phyloP scores from a whole-genome alignment of 2,113 vertebrate genomes.

The Dipodomys merriami region DNA sequence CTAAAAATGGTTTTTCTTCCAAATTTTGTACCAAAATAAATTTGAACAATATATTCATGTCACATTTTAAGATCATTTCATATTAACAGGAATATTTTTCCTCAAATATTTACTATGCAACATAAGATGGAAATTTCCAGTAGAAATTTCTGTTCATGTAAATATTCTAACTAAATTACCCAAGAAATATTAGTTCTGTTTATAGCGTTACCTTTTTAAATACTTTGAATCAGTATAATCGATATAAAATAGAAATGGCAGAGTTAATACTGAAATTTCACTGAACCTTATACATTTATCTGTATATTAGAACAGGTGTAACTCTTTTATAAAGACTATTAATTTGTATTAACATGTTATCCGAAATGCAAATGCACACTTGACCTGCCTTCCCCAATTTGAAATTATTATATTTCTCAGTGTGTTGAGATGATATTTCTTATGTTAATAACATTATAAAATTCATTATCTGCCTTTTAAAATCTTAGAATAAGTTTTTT shows the following conservation, averaged over 20 bases:
- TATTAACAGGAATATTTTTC: conserved; percentile 5
- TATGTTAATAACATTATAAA: conserved; percentile 6
- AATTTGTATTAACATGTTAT: background rate
- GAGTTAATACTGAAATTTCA: background rate
- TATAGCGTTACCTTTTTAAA: conserved; percentile 38
- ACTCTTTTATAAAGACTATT: background rate
- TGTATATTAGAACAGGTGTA: background rate
- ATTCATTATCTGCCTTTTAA: background rate
- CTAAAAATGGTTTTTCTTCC: background rate
- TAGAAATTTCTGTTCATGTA: conserved; percentile 3
- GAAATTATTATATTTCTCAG: background rate
- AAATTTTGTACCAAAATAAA: conserved; percentile 1
- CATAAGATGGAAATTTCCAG: conserved; percentile 18
- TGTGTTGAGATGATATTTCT: background rate
- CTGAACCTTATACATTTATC: background rate
- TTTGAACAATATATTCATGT: background rate
- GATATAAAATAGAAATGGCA: conserved; percentile 39
- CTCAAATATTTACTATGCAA: conserved; percentile 29
- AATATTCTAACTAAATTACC: conserved; percentile 34
- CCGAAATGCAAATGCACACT: conserved; percentile 13
- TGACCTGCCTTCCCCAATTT: background rate
- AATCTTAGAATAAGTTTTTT: background rate
- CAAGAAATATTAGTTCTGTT: conserved; percentile 14
- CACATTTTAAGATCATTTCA: background rate
- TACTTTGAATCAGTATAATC: conserved; percentile 22